Evolutionary conservation across 2,797 vertebrate genomes (phyloP).

Genomic region (Channa striata): DNA sequence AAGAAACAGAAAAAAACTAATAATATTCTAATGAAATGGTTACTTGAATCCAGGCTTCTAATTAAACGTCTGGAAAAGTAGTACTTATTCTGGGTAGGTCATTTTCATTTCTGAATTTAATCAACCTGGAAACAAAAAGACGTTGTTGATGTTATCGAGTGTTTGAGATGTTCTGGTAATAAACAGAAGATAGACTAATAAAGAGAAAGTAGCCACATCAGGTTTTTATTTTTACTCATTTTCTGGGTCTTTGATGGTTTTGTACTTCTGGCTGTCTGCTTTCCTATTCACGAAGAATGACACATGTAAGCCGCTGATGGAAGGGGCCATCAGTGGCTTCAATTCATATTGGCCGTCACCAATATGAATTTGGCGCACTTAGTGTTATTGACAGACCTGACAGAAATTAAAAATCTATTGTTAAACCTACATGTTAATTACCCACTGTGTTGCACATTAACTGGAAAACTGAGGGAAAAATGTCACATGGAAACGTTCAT

Average conservation of each 20-base stretch:
- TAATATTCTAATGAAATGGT: background rate
- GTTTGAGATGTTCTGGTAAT: too few relatives aligned
- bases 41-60: background rate
- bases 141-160: too few relatives aligned
- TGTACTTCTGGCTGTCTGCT: too few relatives aligned
- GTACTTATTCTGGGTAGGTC: too few relatives aligned
- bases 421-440: background rate
- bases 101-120: too few relatives aligned
- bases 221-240: too few relatives aligned
- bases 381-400: background rate
- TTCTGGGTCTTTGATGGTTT: too few relatives aligned
- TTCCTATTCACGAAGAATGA: background rate
- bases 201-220: too few relatives aligned
- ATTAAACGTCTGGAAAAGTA: background rate
- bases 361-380: background rate
- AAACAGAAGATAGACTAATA: too few relatives aligned
- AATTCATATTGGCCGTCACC: too few relatives aligned
- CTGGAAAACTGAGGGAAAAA: slow-evolving; percentile 8
- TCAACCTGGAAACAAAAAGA: too few relatives aligned
- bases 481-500: background rate
- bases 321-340: too few relatives aligned
- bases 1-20: background rate
- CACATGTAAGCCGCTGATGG: background rate
- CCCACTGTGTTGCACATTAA: background rate
- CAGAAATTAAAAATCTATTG: background rate